Evolutionary conservation across 2,113 vertebrate genomes (phyloP), one percentile per base, ranked within the genome.

Genomic region (Asarcornis scutulata): DNA sequence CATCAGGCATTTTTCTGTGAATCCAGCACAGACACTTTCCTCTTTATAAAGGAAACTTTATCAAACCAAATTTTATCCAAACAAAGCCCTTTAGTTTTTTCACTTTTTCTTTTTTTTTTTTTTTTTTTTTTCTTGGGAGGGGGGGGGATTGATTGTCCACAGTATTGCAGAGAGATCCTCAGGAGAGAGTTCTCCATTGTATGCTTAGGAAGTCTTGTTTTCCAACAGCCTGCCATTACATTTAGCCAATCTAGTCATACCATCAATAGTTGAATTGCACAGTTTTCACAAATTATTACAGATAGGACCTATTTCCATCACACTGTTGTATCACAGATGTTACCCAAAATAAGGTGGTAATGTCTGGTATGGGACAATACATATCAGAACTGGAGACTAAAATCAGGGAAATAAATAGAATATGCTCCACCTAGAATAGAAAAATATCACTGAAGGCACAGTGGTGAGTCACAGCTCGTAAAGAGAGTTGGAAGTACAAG

Each of bases 391-490:
- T 64, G 46, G 25, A 83, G 50, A 17, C 7, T 55, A 6, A 48
- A 67, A 62, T 76, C 25, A 86, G 17, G 83, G 78, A 74, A 74
- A 53, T 62, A 89, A 66, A 55, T 27, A 66, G 55, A 71, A 80
- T 77, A 91, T 0, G 0, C 59, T 88, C 32, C 64, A 31, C 40
- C 42, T 84, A 32, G 42, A 29, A 42, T 40, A 0, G 1, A 56
- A 64, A 82, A 74, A 59, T 34, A 60, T 56, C 48, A 31, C 42
- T 63, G 62, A 56, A 71, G 32, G 21, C 71, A 59, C n/a, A 40
- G 9, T 50, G 50, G 23, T 88, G 85, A 91, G 48, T 89, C 89
- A 86, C 50, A 34, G 10, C n/a, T 77, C 74, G 25, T 55, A 15
- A 93, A 72, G 69, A 42, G 20, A 86, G 6, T 20, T 58, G 23